Base-by-base conservation (phyloP, 1,140 invertebrate genomes). In the Phymastichus coffea region DNA sequence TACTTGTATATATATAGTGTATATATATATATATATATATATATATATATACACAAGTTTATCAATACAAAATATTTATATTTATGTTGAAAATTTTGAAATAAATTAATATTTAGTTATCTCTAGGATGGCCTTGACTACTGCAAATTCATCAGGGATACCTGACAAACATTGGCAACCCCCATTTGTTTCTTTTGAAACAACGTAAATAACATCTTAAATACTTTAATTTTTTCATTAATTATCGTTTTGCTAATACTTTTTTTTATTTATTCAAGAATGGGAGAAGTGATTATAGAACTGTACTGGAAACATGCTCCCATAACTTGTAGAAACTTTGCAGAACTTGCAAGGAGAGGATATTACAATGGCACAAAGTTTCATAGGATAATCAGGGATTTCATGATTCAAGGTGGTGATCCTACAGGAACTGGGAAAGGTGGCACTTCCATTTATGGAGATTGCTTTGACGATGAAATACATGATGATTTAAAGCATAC, bases 261-360 rank as follows among this genome's bases (percentile, higher is more conserved):
- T 60, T 41, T 23, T 67, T 47, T 38, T 48, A 48, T 57, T 63
- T 40, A 66, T 81, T 84, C 68, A 72, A 98, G 95, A 30, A 97
- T 98, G 94, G 96, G 97, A 1, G 89, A 91, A 71, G 83, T 99
- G 25, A 84, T 87, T 0, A 79, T 98, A 37, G 96, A 99, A 77
- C 81, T 99, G 41, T 99, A 99, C 72, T 99, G 96, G 97, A 95
- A 97, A 79, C 95, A 99, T 78, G 89, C 95, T 8, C 95, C 96
- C 20, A 88, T 89, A 57, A 98, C 96, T 2, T 99, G 97, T 63
- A 82, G 91, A 70, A 99, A 99, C 77, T 99, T 99, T 83, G 95
- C 95, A 52, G 96, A 99, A 80, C 80, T 99, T 25, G 83, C 89
- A 0, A 81, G 93, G 62, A 82, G 95, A 72, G 94, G 95, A 23